Evolutionary conservation across 2,888 invertebrate genomes (phyloP).

Genomic region (Leptogaster cylindrica): DNA sequence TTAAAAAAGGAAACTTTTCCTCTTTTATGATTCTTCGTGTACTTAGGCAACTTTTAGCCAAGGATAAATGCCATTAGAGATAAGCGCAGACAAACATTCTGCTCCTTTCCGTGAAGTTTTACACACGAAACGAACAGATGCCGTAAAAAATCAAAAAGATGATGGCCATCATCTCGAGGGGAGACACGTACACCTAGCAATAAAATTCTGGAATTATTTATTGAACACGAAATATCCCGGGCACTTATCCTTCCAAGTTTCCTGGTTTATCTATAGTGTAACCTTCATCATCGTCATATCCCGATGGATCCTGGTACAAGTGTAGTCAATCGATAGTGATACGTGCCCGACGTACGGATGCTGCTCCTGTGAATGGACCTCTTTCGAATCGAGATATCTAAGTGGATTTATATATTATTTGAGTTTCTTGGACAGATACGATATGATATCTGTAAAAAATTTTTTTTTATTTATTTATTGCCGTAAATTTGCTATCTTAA

Average conservation of each 20-base stretch:
- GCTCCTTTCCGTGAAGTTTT: neutral
- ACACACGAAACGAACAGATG: neutral
- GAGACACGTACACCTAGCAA: slow-evolving; percentile 38
- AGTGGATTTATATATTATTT: slow-evolving; percentile 47
- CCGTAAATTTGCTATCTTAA: slow-evolving; percentile 45
- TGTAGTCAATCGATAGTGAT: slow-evolving; percentile 27
- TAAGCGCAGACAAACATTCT: neutral
- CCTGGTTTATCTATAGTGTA: slow-evolving; percentile 9
- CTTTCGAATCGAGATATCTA: neutral
- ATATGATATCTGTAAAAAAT: slow-evolving; percentile 45
- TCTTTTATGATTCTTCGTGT: neutral
- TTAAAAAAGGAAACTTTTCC: neutral
- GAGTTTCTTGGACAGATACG: slow-evolving; percentile 46
- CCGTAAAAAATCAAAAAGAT: slow-evolving; percentile 34
- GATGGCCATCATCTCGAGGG: slow-evolving; percentile 2
- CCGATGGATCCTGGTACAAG: slow-evolving; percentile 2
- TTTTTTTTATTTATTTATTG: slow-evolving; percentile 48
- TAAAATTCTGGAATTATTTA: slow-evolving; percentile 48
- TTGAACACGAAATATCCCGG: slow-evolving; percentile 42
- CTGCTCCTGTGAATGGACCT: slow-evolving; percentile 14
- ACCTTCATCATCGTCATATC: slow-evolving; percentile 42
- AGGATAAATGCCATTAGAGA: neutral
- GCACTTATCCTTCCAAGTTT: slow-evolving; percentile 43
- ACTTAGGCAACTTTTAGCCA: neutral
- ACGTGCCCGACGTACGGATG: slow-evolving; percentile 16